Evolutionary conservation across 2,113 vertebrate genomes (phyloP).

Genomic region (Verasper variegatus): DNA sequence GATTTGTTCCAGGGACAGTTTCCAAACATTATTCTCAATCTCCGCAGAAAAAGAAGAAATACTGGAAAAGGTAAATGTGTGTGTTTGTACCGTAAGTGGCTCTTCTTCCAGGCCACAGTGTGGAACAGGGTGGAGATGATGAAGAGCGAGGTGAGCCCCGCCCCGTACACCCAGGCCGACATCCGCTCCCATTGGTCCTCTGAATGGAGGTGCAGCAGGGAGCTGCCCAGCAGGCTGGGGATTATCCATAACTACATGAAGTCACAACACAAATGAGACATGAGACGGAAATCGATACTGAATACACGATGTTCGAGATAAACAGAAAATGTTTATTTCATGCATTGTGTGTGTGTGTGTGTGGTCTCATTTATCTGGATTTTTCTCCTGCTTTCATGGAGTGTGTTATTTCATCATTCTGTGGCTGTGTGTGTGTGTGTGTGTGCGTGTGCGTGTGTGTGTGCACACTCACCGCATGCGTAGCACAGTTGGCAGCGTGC

Average conservation of each 20-base stretch:
- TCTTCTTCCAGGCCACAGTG: slow-evolving; percentile 96
- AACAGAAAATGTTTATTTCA: slow-evolving; percentile 3
- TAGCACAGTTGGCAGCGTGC: slow-evolving; percentile 95
- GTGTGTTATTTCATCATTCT: slow-evolving; percentile 13
- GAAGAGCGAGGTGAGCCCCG: slow-evolving; percentile 92
- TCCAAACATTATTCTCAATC: too few species aligned
- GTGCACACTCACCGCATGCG: slow-evolving; percentile 89
- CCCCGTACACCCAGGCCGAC: slow-evolving; percentile 95
- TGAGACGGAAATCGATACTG: slow-evolving; percentile 6
- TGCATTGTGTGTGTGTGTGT: neutral
- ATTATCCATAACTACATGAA: slow-evolving; percentile 91
- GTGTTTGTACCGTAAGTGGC: slow-evolving; percentile 88
- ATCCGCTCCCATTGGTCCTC: slow-evolving; percentile 92
- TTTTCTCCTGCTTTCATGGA: neutral
- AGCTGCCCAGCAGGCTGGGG: slow-evolving; percentile 93
- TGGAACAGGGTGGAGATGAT: slow-evolving; percentile 96
- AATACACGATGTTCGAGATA: neutral
- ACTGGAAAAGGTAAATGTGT: neutral
- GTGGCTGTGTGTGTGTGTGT: slow-evolving; percentile 18
- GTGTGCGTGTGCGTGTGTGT: slow-evolving; percentile 32
- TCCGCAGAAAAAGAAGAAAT: too few species aligned
- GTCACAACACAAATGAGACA: slow-evolving; percentile 36
- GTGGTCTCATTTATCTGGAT: neutral
- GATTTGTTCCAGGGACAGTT: too few species aligned
- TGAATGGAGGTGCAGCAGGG: slow-evolving; percentile 90